Base-by-base conservation (phyloP, 2,113 vertebrate species). In the Pachycephala philippinensis region DNA sequence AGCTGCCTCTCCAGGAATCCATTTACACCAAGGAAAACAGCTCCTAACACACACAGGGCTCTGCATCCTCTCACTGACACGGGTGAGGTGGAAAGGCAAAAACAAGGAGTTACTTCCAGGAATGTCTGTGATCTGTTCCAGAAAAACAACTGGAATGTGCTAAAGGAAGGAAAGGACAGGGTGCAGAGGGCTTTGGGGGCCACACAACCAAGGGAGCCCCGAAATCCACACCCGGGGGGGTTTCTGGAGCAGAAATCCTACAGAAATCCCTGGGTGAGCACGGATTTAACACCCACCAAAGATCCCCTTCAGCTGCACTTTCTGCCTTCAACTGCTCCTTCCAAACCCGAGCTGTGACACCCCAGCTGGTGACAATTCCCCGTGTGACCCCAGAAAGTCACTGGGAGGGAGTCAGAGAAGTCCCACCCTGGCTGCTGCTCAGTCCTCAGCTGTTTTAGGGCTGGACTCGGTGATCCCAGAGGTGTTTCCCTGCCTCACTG, bases 381-480 rank as follows among this genome's bases (percentile, higher is more conserved):
- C 3, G 1, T 0, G 2, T 0, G 23, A 61, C 14, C 28, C 1
- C 10, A 54, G 15, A 13, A 19, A 50, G 53, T 1, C 61, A 8
- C 69, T 2, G 1, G 4, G 39, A 42, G n/a, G 1, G 6, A 53
- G 8, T 5, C 40, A 8, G 17, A 42, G 37, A 12, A 66, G 50
- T 0, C 1, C 6, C 9, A 3, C 10, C 7, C 49, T 26, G 13
- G 31, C 1, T 2, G 2, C 1, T 18, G 84, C 63, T 61, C 59
- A 49, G 33, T 0, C 5, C 44, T 20, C 31, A 6, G 49, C 9
- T 42, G 61, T 4, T 37, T 27, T 8, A 37, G 23, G 44, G 68
- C 8, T 10, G 37, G 7, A 5, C 45, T 44, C 0, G 1, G 17
- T 4, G 28, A 35, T 31, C 39, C 61, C 31, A n/a, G 24, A 47